Percentiles rank a stretch among this genome's conserved stretches.
phyloP scores from a whole-genome alignment of 2,888 invertebrate species.

The Dasypogon diadema region DNA sequence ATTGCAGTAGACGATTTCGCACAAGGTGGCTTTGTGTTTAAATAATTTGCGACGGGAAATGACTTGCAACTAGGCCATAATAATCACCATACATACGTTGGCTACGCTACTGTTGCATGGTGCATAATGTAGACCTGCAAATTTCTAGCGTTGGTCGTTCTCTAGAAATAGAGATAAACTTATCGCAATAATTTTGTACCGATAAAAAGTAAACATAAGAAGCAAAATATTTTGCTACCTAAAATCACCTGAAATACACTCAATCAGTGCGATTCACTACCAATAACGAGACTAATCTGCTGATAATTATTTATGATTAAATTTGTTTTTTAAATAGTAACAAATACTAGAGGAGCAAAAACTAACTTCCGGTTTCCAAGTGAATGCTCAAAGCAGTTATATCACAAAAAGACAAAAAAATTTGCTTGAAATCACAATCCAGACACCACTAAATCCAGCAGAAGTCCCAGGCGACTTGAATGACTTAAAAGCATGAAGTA shows the following conservation, averaged over 20 bases:
- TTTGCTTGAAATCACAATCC: constrained; percentile 6
- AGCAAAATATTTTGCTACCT: no score
- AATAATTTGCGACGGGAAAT: constrained; percentile 1
- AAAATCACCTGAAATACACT: no score
- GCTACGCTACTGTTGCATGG: no score
- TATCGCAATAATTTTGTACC: no score
- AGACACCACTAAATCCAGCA: neutral
- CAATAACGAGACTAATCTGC: no score
- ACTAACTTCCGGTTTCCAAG: constrained; percentile 24
- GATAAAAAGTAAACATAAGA: no score
- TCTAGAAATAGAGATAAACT: no score
- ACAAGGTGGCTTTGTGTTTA: neutral
- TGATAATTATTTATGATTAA: no score
- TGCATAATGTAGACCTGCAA: no score
- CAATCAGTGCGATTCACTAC: no score
- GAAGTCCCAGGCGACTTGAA: neutral
- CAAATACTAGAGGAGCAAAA: neutral
- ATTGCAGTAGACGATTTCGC: neutral
- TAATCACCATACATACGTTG: neutral
- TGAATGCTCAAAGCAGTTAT: constrained; percentile 6
- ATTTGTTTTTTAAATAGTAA: no score
- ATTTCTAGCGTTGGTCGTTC: no score
- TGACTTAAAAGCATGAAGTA: neutral
- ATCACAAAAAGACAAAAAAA: constrained; percentile 9
- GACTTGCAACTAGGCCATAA: neutral